Conservation (phyloP, 2,797 vertebrate species). For the Malacoraja senta region DNA sequence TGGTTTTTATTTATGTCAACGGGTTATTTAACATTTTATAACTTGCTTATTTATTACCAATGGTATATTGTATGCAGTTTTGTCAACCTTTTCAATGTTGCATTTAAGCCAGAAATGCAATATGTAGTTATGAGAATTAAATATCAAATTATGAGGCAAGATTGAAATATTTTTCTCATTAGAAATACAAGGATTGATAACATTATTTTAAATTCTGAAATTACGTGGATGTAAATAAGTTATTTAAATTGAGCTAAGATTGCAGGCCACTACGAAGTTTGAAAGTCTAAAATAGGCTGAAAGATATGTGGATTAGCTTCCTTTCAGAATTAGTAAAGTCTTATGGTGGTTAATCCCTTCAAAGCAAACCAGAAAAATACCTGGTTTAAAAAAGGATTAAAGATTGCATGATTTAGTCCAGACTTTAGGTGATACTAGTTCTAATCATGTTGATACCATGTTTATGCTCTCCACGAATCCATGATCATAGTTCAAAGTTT, state of each 20-base stretch:
- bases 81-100: neutral
- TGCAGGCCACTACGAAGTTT: neutral
- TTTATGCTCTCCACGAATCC: neutral
- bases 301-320: neutral
- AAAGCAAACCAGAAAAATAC: neutral
- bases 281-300: neutral
- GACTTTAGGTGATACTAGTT: neutral
- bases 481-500: neutral
- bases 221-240: neutral
- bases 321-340: neutral
- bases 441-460: neutral
- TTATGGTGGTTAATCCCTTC: constrained; percentile 12
- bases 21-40: neutral
- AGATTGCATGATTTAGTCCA: neutral
- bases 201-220: neutral
- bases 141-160: neutral
- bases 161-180: neutral
- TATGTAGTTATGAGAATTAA: neutral
- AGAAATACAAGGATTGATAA: neutral
- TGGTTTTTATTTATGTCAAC: neutral
- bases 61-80: neutral
- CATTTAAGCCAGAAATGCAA: neutral
- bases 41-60: neutral
- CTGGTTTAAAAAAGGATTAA: neutral
- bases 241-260: neutral